Evolutionary conservation across 2,113 vertebrate species (phyloP), one percentile per base, ranked within the genome.

Genomic region (Hippopotamus amphibius): DNA sequence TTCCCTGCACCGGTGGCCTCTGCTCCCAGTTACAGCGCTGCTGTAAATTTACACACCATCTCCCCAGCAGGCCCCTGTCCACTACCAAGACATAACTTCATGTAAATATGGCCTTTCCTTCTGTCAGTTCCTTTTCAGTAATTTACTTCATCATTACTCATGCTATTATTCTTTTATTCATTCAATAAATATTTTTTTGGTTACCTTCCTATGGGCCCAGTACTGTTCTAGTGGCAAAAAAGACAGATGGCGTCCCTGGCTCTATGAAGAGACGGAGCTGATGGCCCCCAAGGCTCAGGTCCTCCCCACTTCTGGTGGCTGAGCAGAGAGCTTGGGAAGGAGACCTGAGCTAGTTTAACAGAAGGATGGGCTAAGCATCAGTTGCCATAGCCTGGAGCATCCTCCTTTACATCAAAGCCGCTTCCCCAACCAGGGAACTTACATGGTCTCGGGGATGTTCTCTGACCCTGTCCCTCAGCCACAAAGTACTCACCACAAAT

Each of bases 241-340:
- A 24, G 28, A 82, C 13, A 33, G 37, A 53, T 24, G 10, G 5
- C 7, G 15, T 43, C 17, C 63, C 26, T 14, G 26, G 17, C 43
- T 65, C 30, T 24, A 19, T 24, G 26, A 65, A 86, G 53, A 43
- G 37, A 17, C 15, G 16, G 19, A n/a, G 7, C 4, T 0, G 0
- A 33, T 13, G 46, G 26, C 4, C 33, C 17, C 10, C 3, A 3
- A 6, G 0, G 4, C 21, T 33, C 15, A 5, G 33, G 22, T 46
- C 46, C 26, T 57, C 46, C n/a, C 30, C 46, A 5, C 37, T 65
- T 43, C 22, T 6, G 46, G 9, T 2, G 9, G 13, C 43, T 41
- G 9, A n/a, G 63, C 10, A 57, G 37, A 69, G 41, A 55, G 9
- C 50, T 4, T 7, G 68, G 53, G 12, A 30, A 15, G 17, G 46